Evolutionary conservation across 2,888 invertebrate species (phyloP).

Genomic region (Coleophora flavipennella): DNA sequence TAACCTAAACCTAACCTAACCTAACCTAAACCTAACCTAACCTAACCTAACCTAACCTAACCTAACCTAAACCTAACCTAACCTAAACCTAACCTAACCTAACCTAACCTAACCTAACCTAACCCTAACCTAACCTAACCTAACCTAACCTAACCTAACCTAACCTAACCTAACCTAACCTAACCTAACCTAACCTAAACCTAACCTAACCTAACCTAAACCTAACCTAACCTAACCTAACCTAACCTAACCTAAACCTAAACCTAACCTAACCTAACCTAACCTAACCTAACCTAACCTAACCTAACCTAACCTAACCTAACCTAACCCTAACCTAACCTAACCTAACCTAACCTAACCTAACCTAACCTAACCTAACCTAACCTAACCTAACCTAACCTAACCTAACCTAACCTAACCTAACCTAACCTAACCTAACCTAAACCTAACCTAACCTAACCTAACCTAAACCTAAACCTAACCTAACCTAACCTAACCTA

Average conservation of each 20-base stretch:
- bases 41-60: slow-evolving; percentile 15
- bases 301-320: slow-evolving; percentile 9
- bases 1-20: too few relatives aligned
- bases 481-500: slow-evolving; percentile 14
- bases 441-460: too few relatives aligned
- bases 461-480: slow-evolving; percentile 12
- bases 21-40: too few relatives aligned
- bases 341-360: slow-evolving; percentile 9
- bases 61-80: too few relatives aligned
- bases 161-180: slow-evolving; percentile 13
- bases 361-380: slow-evolving; percentile 8
- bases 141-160: slow-evolving; percentile 14
- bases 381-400: slow-evolving; percentile 1
- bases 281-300: slow-evolving; percentile 9
- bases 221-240: too few relatives aligned
- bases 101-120: too few relatives aligned
- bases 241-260: too few relatives aligned
- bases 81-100: too few relatives aligned
- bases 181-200: slow-evolving; percentile 6
- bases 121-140: slow-evolving; percentile 18
- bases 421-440: slow-evolving; percentile 9
- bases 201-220: too few relatives aligned
- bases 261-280: slow-evolving; percentile 9
- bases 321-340: too few relatives aligned
- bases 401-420: slow-evolving; percentile 13